phyloP scores from a whole-genome alignment of 2,888 invertebrate genomes.

The Lapara coniferarum region DNA sequence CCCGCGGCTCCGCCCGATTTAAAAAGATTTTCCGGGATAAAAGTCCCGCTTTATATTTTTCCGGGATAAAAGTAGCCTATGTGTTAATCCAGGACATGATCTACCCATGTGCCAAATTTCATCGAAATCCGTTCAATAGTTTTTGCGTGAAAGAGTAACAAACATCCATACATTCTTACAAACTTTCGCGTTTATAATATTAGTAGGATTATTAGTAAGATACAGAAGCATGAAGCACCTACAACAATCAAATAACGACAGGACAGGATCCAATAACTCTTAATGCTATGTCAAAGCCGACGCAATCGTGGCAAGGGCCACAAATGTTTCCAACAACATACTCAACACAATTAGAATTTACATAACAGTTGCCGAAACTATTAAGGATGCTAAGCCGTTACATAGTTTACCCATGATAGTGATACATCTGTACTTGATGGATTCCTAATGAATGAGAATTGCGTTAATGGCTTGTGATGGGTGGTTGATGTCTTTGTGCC shows the following conservation, averaged over 20 bases:
- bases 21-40: too few species aligned
- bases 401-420: conserved; percentile 15
- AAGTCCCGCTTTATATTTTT: too few species aligned
- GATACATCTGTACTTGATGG: conserved; percentile 9
- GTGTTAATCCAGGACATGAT: too few species aligned
- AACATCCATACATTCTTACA: too few species aligned
- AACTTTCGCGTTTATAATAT: too few species aligned
- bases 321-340: conserved; percentile 14
- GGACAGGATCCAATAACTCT: neutral
- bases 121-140: too few species aligned
- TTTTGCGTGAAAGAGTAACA: too few species aligned
- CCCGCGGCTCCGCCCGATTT: too few species aligned
- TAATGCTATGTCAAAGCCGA: neutral
- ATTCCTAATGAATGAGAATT: conserved; percentile 8
- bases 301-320: neutral
- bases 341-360: conserved; percentile 7
- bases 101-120: too few species aligned
- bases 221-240: neutral
- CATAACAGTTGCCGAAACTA: conserved; percentile 26
- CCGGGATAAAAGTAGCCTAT: too few species aligned
- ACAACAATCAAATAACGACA: neutral
- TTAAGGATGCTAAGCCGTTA: conserved; percentile 24
- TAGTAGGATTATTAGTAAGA: too few species aligned
- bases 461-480: neutral
- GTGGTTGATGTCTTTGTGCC: neutral